A percentile compares a stretch with the other conserved stretches of the same genome.
Conservation (phyloP, 2,888 invertebrate species). For the Eulithis prunata region DNA sequence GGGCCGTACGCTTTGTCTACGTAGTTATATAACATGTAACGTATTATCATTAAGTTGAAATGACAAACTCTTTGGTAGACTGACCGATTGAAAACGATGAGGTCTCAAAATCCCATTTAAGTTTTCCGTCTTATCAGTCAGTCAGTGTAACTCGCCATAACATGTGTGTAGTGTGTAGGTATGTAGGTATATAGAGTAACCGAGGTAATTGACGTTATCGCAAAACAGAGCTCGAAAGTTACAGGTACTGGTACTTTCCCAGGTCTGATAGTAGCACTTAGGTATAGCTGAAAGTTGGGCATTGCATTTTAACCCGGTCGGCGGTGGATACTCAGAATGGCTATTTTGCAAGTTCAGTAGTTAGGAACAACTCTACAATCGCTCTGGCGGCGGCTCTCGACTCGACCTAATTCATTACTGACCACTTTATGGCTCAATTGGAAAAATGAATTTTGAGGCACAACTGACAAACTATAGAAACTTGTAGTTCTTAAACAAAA, state of each 20-base stretch:
- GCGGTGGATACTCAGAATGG: constrained; percentile 12
- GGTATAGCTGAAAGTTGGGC: constrained; percentile 4
- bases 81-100: too few relatives aligned
- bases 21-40: too few relatives aligned
- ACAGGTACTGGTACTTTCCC: background rate
- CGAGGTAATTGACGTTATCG: too few relatives aligned
- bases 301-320: constrained; percentile 3
- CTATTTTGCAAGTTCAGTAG: constrained; percentile 21
- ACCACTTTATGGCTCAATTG: constrained; percentile 21
- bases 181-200: too few relatives aligned
- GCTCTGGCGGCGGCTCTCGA: constrained; percentile 9
- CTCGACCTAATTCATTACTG: constrained; percentile 30
- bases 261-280: constrained; percentile 12
- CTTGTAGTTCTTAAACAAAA: too few relatives aligned
- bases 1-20: too few relatives aligned
- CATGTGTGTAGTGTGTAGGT: too few relatives aligned
- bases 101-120: too few relatives aligned
- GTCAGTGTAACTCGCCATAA: too few relatives aligned
- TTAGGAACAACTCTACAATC: constrained; percentile 21
- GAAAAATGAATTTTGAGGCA: constrained; percentile 18
- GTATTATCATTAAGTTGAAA: too few relatives aligned
- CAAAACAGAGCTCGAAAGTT: background rate
- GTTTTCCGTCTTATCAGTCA: too few relatives aligned
- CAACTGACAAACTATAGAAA: background rate
- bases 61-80: too few relatives aligned